These are phyloP conservation scores for Yasuhikotakia modesta DNA, from an alignment of 2,797 vertebrate genomes.

Conservation along the genomic window DNA sequence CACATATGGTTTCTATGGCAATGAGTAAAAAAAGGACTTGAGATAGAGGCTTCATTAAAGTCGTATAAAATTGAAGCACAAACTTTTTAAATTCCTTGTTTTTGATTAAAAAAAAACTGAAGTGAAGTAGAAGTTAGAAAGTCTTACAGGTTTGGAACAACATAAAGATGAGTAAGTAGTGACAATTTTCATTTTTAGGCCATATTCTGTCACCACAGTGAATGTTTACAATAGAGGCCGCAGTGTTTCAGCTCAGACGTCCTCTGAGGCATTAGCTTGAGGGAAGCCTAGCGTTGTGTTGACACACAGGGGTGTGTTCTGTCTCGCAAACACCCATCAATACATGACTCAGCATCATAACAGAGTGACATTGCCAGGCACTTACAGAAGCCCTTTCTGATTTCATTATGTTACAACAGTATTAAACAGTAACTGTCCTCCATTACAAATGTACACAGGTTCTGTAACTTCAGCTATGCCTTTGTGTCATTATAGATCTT, in stretches of 20 bases:
- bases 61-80: no score
- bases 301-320: conserved; percentile 40
- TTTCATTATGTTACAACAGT: conserved; percentile 25
- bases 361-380: conserved; percentile 31
- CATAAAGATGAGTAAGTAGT: no score
- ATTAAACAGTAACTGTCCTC: not conserved
- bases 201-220: not conserved
- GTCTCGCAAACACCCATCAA: conserved; percentile 37
- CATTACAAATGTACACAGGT: not conserved
- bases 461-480: not conserved
- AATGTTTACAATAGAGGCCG: conserved; percentile 34
- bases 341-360: conserved; percentile 59
- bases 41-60: no score
- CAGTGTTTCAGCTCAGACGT: conserved; percentile 17
- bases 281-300: conserved; percentile 30
- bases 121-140: no score
- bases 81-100: no score
- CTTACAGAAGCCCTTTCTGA: conserved; percentile 29
- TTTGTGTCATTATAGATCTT: not conserved
- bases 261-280: conserved; percentile 37
- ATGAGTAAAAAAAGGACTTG: no score
- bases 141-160: no score
- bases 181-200: no score
- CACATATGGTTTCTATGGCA: no score
- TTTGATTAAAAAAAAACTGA: no score